phyloP scores from a whole-genome alignment of 1,140 invertebrate species.

The Anoplophora glabripennis region DNA sequence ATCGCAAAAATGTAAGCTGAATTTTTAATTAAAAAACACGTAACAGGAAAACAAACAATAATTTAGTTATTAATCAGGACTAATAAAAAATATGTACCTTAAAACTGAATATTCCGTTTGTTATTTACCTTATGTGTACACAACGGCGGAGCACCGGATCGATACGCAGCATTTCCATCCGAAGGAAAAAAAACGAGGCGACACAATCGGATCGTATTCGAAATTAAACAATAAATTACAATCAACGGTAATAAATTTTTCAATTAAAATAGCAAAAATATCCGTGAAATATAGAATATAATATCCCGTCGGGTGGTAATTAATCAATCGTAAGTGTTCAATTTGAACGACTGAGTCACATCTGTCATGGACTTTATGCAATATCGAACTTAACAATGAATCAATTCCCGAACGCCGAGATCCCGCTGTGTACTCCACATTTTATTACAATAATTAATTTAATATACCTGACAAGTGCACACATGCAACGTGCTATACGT shows the following conservation, averaged over 20 bases:
- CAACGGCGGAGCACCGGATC: no score
- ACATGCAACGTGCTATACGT: conserved; percentile 5
- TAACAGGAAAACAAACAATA: no score
- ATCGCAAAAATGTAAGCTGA: no score
- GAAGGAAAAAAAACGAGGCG: background rate
- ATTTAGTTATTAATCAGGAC: no score
- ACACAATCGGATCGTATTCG: background rate
- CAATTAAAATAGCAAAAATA: conserved; percentile 6
- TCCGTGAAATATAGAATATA: conserved; percentile 6
- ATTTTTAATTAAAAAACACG: no score
- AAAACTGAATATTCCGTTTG: no score
- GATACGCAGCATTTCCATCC: no score
- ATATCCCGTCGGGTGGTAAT: conserved; percentile 22
- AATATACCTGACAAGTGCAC: conserved; percentile 26
- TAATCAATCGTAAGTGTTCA: conserved; percentile 24
- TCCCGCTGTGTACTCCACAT: conserved; percentile 16
- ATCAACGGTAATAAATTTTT: conserved; percentile 1
- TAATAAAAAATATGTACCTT: no score
- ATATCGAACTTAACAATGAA: conserved; percentile 28
- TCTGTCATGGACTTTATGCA: conserved; percentile 26
- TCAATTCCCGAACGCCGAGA: conserved; percentile 14
- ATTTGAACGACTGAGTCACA: conserved; percentile 26
- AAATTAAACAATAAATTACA: conserved; percentile 5
- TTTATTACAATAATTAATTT: conserved; percentile 27
- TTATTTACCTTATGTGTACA: no score